Evolutionary conservation across 1,140 invertebrate species (phyloP).

Genomic region (Tetranychus cinnabarinus): DNA sequence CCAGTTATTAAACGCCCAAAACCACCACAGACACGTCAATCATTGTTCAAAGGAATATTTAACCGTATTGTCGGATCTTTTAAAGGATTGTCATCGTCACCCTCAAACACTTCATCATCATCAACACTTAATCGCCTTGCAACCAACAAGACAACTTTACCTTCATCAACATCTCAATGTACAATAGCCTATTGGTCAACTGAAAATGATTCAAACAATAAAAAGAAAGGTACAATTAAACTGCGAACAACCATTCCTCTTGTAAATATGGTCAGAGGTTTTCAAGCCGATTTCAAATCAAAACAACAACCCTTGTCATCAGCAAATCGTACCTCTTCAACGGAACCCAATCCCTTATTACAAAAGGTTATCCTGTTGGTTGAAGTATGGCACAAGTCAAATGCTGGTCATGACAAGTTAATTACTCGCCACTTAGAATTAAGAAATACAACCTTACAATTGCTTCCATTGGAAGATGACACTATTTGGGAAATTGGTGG

Average conservation of each 20-base stretch:
- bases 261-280: neutral
- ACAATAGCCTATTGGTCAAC: constrained; percentile 7
- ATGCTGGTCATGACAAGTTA: constrained; percentile 1
- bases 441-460: constrained; percentile 3
- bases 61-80: neutral
- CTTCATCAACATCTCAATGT: constrained; percentile 2
- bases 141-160: neutral
- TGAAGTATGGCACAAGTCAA: constrained; percentile 7
- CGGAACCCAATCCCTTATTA: neutral
- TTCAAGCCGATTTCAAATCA: neutral
- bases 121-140: neutral
- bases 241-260: neutral
- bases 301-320: neutral
- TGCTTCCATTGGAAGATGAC: neutral
- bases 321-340: neutral
- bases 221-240: neutral
- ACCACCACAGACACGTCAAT: neutral
- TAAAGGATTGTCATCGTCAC: neutral
- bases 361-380: constrained; percentile 2
- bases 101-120: neutral
- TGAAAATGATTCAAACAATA: neutral
- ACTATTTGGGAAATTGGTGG: constrained; percentile 3
- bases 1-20: neutral
- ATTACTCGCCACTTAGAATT: constrained; percentile 3
- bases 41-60: neutral